Evolutionary conservation across 30 jellyfish, hydroid and myxozoan genomes (phyloP).

Genomic region (Aurelia coerulea): DNA sequence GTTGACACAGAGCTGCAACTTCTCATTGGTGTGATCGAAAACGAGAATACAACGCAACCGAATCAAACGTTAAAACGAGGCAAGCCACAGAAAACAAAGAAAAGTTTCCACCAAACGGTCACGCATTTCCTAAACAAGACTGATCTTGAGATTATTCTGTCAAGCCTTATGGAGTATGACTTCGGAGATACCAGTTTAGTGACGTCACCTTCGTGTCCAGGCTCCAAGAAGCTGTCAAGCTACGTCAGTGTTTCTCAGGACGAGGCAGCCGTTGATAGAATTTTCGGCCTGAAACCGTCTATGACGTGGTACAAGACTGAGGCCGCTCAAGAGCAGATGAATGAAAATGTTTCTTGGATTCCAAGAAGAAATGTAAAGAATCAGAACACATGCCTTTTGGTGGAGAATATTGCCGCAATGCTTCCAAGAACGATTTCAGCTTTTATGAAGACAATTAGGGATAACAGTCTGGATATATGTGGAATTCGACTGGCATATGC

Average conservation of each 20-base stretch:
- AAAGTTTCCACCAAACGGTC: slow-evolving; percentile 49
- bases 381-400: slow-evolving; percentile 49
- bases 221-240: slow-evolving; percentile 58
- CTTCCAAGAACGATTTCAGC: slow-evolving; percentile 45
- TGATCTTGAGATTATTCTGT: slow-evolving; percentile 30
- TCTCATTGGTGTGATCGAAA: slow-evolving; percentile 59
- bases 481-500: slow-evolving; percentile 63
- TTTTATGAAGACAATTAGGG: slow-evolving; percentile 33
- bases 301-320: slow-evolving; percentile 34
- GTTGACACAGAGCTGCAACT: slow-evolving; percentile 71
- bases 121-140: slow-evolving; percentile 58
- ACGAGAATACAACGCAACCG: slow-evolving; percentile 32
- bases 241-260: slow-evolving; percentile 66
- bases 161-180: slow-evolving; percentile 25
- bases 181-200: not conserved
- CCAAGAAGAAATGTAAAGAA: not conserved
- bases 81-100: slow-evolving; percentile 49
- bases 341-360: slow-evolving; percentile 27
- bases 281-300: slow-evolving; percentile 63
- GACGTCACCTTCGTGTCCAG: slow-evolving; percentile 45
- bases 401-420: slow-evolving; percentile 45
- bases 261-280: slow-evolving; percentile 62
- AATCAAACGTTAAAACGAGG: slow-evolving; percentile 40
- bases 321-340: slow-evolving; percentile 9
- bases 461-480: slow-evolving; percentile 46